phyloP scores from a whole-genome alignment of 2,888 invertebrate species.

The Poecilobothrus nobilitatus region DNA sequence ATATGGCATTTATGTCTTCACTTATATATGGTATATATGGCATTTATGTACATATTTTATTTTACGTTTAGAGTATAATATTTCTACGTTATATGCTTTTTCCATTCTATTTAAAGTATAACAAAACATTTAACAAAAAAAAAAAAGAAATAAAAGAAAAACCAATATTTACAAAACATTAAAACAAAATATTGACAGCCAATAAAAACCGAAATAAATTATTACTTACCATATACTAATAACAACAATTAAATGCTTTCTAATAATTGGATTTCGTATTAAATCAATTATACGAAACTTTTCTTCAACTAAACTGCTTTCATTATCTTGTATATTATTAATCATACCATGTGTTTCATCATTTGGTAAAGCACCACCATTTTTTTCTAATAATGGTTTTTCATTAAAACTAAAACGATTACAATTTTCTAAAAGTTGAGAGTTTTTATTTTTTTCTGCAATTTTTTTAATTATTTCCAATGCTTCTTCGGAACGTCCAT shows the following conservation, averaged over 20 bases:
- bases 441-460: slow-evolving; percentile 31
- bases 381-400: background rate
- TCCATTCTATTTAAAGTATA: too few species aligned
- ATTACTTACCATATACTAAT: slow-evolving; percentile 31
- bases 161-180: too few species aligned
- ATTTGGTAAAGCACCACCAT: background rate
- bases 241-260: slow-evolving; percentile 26
- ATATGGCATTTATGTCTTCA: too few species aligned
- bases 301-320: background rate
- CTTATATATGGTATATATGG: too few species aligned
- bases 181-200: too few species aligned
- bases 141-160: too few species aligned
- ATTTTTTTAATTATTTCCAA: slow-evolving; percentile 35
- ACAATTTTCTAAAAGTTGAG: slow-evolving; percentile 23
- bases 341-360: background rate
- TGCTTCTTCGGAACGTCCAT: slow-evolving; percentile 35
- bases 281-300: slow-evolving; percentile 17
- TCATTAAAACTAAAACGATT: slow-evolving; percentile 17
- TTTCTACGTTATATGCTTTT: too few species aligned
- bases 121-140: too few species aligned
- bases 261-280: slow-evolving; percentile 19
- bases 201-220: too few species aligned
- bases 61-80: too few species aligned
- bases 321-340: background rate
- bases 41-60: too few species aligned